Percentiles rank a stretch among this genome's conserved stretches.
Evolutionary conservation across 2,113 vertebrate genomes (phyloP).

Genomic region (Podocnemis expansa): DNA sequence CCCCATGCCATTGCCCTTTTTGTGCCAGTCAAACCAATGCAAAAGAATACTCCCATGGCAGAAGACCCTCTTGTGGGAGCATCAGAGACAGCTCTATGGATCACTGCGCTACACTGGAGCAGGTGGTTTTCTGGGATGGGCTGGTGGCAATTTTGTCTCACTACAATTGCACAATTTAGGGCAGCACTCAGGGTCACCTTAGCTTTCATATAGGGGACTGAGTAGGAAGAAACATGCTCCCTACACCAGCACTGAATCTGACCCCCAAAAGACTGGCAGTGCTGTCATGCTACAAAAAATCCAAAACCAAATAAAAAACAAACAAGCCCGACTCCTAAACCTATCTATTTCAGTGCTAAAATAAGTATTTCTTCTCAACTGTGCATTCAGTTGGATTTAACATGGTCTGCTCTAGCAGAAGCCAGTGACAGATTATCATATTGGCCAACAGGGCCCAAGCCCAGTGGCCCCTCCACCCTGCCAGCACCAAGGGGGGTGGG

Average conservation of each 20-base stretch:
- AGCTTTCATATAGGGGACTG: not conserved
- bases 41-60: not conserved
- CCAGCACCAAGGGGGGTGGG: no score
- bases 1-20: not conserved
- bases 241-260: not conserved
- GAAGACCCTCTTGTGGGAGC: not conserved
- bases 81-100: not conserved
- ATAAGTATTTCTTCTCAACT: not conserved
- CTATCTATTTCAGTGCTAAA: not conserved
- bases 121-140: not conserved
- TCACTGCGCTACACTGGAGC: not conserved
- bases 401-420: not conserved
- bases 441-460: no score
- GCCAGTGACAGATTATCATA: no score
- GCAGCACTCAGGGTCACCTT: not conserved
- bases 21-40: not conserved
- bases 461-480: no score
- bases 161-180: not conserved
- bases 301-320: fast-evolving
- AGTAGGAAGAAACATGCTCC: not conserved
- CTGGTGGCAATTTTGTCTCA: not conserved
- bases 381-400: not conserved
- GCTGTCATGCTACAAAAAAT: not conserved
- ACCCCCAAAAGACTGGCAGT: not conserved
- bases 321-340: no score